Conservation (phyloP, 2,113 vertebrate species). For the Melanotaenia duboulayi region DNA sequence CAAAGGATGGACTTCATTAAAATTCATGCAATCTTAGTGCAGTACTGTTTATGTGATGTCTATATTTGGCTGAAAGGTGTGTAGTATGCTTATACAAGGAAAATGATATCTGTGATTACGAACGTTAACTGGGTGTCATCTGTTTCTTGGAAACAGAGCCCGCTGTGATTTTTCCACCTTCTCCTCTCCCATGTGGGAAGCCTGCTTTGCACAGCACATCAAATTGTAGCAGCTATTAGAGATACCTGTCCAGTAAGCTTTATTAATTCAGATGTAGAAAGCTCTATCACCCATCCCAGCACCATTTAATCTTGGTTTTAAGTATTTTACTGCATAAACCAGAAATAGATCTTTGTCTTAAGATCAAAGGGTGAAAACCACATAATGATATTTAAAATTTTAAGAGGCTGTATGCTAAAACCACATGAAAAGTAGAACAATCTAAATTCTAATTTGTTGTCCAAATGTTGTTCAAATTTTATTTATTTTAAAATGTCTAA, state of each 20-base stretch:
- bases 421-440: too few species aligned
- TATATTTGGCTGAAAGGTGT: conserved; percentile 73
- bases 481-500: too few species aligned
- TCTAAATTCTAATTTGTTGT: too few species aligned
- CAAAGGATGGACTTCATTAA: background rate
- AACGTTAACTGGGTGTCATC: conserved; percentile 59
- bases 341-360: too few species aligned
- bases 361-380: too few species aligned
- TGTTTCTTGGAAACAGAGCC: conserved; percentile 56
- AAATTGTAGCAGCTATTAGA: background rate
- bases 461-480: too few species aligned
- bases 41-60: conserved; percentile 34
- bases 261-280: too few species aligned
- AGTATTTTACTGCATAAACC: too few species aligned
- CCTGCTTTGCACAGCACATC: background rate
- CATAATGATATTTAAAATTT: too few species aligned
- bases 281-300: too few species aligned
- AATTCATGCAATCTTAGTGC: conserved; percentile 32
- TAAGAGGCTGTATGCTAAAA: too few species aligned
- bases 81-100: conserved; percentile 69
- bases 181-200: conserved; percentile 14
- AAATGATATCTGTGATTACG: conserved; percentile 64
- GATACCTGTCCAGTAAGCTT: background rate
- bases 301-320: too few species aligned
- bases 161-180: conserved; percentile 28